A percentile compares a stretch with the other conserved stretches of the same genome.
Conservation (phyloP, 2,113 vertebrate genomes). For the Caranx melampygus region DNA sequence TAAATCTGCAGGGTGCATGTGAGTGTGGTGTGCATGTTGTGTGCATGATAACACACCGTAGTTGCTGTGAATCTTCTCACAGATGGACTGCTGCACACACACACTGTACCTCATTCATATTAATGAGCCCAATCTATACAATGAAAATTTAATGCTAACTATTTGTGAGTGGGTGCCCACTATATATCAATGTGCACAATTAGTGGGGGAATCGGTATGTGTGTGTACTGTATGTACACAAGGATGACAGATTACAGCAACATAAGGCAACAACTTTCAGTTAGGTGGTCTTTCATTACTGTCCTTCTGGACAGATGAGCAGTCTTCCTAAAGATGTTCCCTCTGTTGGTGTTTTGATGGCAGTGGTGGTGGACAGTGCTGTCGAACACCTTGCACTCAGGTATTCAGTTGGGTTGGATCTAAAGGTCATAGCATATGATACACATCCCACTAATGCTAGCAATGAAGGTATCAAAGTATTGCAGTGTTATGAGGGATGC, state of each 20-base stretch:
- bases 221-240: conserved; percentile 16
- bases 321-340: too few species aligned
- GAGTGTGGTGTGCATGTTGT: not conserved
- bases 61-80: conserved; percentile 56
- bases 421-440: too few species aligned
- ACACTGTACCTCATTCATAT: conserved; percentile 80
- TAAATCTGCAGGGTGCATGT: conserved; percentile 36
- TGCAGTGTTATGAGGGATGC: too few species aligned
- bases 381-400: too few species aligned
- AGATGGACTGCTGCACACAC: conserved; percentile 79
- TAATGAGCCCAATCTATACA: conserved; percentile 81
- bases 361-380: too few species aligned
- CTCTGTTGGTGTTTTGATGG: too few species aligned
- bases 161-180: conserved; percentile 66
- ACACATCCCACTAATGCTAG: too few species aligned
- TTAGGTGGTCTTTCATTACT: not conserved
- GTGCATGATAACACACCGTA: conserved; percentile 16
- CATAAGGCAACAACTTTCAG: conserved; percentile 1
- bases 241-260: conserved; percentile 34
- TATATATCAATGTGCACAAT: conserved; percentile 60
- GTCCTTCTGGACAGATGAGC: not conserved
- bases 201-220: conserved; percentile 38
- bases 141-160: conserved; percentile 80
- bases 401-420: not conserved
- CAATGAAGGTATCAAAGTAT: too few species aligned